Evolutionary conservation across 2,113 vertebrate species (phyloP), one percentile per base, ranked within the genome.

Genomic region (Myrmecophaga tridactyla): DNA sequence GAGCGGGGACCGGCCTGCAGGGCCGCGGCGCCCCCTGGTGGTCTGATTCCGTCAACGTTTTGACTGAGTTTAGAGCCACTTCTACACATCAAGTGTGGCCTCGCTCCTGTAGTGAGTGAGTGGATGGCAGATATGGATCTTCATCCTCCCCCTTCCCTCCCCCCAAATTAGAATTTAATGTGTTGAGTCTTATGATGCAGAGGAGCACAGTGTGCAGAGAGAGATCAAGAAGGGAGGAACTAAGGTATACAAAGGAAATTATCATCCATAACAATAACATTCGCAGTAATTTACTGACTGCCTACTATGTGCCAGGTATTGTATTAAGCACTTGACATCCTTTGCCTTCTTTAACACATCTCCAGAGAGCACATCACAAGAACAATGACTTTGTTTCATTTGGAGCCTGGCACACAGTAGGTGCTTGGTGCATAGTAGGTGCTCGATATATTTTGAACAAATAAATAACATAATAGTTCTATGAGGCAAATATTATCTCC

Each of bases 11-110:
- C 9, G 6, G 15, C 69, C 13, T 18, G 48, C 53, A 60, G 72
- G 2, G 46, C 87, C 29, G 25, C n/a, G 8, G 94, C 81, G 94
- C 77, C 92, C 85, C 81, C 96, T 95, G 77, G 90, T 92, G 97
- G 75, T 96, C 27, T 0, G 3, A 41, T 86, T 6, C 15, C 1
- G 3, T 80, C 34, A 89, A 56, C 39, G 53, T n/a, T 81, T 56
- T 36, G 53, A 60, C 65, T 34, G n/a, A 1, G 21, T 3, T 27
- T 6, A 17, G 17, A 73, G 27, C 13, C 0, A 2, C 9, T 78
- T 48, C 43, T 21, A 2, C 13, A 18, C 34, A 18, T 53, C 36
- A 13, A 84, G 43, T 5, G 27, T 8, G 1, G 14, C 6, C 21
- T 5, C 9, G 23, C 12, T 39, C 10, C 2, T 0, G 0, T 4